A percentile compares a stretch with the other conserved stretches of the same genome.
Evolutionary conservation across 2,888 invertebrate genomes (phyloP).

Genomic region (Pherbina coryleti): DNA sequence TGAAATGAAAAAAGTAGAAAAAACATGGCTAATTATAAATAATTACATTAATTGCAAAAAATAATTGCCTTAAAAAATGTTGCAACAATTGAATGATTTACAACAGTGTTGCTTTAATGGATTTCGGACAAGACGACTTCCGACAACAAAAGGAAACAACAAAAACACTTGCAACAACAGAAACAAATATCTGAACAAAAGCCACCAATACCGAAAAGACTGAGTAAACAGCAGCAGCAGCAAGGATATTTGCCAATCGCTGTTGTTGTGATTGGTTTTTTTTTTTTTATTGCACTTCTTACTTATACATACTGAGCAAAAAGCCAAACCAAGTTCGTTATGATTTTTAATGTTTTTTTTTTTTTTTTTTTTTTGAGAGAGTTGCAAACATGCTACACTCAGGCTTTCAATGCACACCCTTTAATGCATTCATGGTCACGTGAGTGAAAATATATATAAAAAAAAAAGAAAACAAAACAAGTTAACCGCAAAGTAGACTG

Average conservation of each 20-base stretch:
- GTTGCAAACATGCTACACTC: constrained; percentile 8
- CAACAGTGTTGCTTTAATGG: neutral
- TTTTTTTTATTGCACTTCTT: neutral
- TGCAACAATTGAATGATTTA: constrained; percentile 26
- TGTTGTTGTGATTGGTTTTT: constrained; percentile 1
- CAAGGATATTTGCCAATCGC: constrained; percentile 9
- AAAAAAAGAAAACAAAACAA: neutral
- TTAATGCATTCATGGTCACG: constrained; percentile 33
- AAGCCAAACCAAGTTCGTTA: constrained; percentile 11
- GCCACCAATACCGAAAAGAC: neutral
- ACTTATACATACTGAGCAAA: neutral
- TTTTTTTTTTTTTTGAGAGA: neutral
- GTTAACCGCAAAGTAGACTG: neutral
- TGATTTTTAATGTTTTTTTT: neutral
- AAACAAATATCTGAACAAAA: neutral
- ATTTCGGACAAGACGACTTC: neutral
- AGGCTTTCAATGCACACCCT: constrained; percentile 12
- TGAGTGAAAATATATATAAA: constrained; percentile 1
- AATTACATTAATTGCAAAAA: neutral
- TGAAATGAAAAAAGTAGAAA: too few species aligned
- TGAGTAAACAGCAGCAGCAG: neutral
- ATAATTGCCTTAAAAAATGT: neutral
- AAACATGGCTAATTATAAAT: constrained; percentile 26
- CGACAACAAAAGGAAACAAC: neutral
- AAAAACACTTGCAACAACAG: neutral